These are phyloP conservation scores for Gallinago paraguaiae DNA, from an alignment of 2,113 vertebrate species.

Conservation along the genomic window DNA sequence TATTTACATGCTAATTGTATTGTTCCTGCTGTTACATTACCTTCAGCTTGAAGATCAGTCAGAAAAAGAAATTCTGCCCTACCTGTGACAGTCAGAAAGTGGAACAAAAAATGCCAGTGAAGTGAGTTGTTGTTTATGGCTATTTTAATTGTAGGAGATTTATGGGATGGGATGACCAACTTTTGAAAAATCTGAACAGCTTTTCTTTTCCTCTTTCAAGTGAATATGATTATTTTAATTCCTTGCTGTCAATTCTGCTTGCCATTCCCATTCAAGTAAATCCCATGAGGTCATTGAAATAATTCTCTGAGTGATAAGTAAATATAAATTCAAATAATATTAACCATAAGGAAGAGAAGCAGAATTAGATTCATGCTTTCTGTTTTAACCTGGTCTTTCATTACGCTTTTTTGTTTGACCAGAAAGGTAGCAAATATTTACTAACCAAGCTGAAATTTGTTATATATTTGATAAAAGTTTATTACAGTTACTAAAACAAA, in stretches of 20 bases:
- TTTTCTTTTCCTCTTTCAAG: background rate
- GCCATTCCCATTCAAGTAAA: background rate
- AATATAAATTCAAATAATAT: background rate
- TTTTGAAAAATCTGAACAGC: background rate
- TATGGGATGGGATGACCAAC: background rate
- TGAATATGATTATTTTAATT: background rate
- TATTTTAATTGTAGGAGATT: slow-evolving; percentile 48
- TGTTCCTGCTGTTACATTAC: slow-evolving; percentile 59
- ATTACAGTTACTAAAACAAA: background rate
- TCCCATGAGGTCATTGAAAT: background rate
- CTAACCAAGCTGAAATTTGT: background rate
- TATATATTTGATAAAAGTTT: background rate
- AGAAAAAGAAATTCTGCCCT: slow-evolving; percentile 55
- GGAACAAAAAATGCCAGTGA: slow-evolving; percentile 76
- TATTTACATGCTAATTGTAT: slow-evolving; percentile 54
- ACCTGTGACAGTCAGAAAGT: slow-evolving; percentile 63
- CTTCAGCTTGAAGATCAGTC: slow-evolving; percentile 72
- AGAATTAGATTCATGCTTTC: background rate
- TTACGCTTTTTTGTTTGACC: background rate
- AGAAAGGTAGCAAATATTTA: background rate
- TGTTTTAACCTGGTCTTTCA: background rate
- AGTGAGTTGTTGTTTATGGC: slow-evolving; percentile 74
- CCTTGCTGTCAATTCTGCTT: background rate
- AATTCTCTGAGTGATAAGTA: background rate
- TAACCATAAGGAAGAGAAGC: background rate